phyloP scores from a whole-genome alignment of 2,113 vertebrate species.

The Tragelaphus buxtoni region DNA sequence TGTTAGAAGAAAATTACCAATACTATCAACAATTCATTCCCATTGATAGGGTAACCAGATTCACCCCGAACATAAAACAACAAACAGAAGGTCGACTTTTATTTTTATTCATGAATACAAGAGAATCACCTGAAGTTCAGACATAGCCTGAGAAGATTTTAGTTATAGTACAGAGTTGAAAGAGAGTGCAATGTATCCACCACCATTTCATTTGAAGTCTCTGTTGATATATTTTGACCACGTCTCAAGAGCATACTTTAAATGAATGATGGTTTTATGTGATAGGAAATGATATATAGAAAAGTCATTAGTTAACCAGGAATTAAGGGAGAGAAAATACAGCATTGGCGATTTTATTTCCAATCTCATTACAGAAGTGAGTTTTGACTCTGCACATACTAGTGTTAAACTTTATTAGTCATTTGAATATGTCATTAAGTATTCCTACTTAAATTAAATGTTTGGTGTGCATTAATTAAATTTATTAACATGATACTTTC shows the following conservation, averaged over 20 bases:
- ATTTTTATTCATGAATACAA: conserved; percentile 49
- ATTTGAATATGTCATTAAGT: conserved; percentile 26
- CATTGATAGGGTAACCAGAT: not conserved
- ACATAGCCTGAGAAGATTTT: conserved; percentile 23
- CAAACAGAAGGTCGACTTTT: not conserved
- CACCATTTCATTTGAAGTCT: conserved; percentile 20
- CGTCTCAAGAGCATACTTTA: not conserved
- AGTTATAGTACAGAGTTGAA: not conserved
- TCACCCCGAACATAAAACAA: conserved; percentile 22
- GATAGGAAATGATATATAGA: conserved; percentile 3
- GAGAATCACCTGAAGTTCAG: conserved; percentile 36
- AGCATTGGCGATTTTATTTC: conserved; percentile 44
- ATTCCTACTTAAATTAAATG: conserved; percentile 31
- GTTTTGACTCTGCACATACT: not conserved
- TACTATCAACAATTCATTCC: not conserved
- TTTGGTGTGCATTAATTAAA: conserved; percentile 29
- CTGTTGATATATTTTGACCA: conserved; percentile 30
- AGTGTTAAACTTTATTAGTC: conserved; percentile 40
- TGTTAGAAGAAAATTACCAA: conserved; percentile 33
- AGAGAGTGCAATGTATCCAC: not conserved
- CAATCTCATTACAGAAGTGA: conserved; percentile 1
- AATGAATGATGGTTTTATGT: conserved; percentile 44
- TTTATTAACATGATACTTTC: conserved; percentile 24
- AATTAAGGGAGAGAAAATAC: conserved; percentile 24
- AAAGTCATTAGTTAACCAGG: conserved; percentile 24